Evolutionary conservation across 2,797 vertebrate species (phyloP).

Genomic region (Sebastes cheni): DNA sequence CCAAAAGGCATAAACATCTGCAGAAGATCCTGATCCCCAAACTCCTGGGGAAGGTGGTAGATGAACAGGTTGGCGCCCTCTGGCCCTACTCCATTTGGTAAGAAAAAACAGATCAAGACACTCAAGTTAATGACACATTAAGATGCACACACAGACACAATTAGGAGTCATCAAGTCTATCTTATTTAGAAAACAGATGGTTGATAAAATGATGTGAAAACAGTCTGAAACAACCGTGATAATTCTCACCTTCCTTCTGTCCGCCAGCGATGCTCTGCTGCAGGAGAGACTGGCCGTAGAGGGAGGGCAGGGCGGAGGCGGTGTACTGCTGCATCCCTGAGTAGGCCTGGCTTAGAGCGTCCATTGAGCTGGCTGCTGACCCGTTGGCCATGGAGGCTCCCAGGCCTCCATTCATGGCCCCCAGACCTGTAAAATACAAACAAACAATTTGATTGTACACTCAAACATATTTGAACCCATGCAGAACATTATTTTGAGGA

Average conservation of each 20-base stretch:
- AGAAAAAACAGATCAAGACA: conserved; percentile 60
- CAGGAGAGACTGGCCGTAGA: conserved; percentile 95
- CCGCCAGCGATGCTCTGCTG: conserved; percentile 94
- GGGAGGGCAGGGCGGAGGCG: conserved; percentile 93
- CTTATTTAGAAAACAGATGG: not conserved
- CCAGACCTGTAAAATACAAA: conserved; percentile 89
- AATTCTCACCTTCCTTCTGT: conserved; percentile 94
- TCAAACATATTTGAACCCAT: not conserved
- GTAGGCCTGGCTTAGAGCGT: conserved; percentile 98
- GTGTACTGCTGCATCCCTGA: conserved; percentile 99
- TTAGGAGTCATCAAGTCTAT: not conserved
- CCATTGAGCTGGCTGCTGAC: conserved; percentile 92
- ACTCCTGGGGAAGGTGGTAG: conserved; percentile 99
- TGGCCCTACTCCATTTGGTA: conserved; percentile 87
- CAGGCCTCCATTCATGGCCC: conserved; percentile 94
- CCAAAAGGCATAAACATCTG: conserved; percentile 99
- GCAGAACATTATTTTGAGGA: not conserved
- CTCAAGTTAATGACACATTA: conserved; percentile 36
- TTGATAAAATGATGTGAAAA: not conserved
- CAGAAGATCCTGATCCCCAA: conserved; percentile 98
- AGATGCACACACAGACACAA: not conserved
- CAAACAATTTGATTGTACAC: not conserved
- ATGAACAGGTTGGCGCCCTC: conserved; percentile 99
- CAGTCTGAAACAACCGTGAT: not conserved
- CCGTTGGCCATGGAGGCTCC: conserved; percentile 94